Evolutionary conservation across 2,888 invertebrate genomes (phyloP).

Genomic region (Scaptomyza reducta): DNA sequence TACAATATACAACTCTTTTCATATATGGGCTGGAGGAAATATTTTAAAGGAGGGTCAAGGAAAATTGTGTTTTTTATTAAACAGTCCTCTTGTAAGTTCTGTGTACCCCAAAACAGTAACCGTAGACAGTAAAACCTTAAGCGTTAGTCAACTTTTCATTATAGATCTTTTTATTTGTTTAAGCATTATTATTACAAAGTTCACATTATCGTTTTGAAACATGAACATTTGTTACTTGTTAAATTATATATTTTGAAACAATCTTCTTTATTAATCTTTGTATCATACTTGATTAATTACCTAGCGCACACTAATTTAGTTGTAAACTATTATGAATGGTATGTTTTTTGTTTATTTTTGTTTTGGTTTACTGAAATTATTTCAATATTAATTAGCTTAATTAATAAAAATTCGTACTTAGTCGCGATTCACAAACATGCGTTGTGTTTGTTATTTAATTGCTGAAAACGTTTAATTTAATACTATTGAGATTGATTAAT

Average conservation of each 20-base stretch:
- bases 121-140: not conserved
- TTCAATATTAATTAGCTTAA: slow-evolving; percentile 69
- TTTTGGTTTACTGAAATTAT: slow-evolving; percentile 57
- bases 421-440: slow-evolving; percentile 64
- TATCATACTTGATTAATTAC: slow-evolving; percentile 56
- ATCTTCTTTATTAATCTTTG: slow-evolving; percentile 32
- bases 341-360: slow-evolving; percentile 25
- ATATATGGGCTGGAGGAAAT: slow-evolving; percentile 13
- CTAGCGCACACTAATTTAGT: slow-evolving; percentile 63
- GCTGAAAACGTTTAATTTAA: slow-evolving; percentile 59
- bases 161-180: slow-evolving; percentile 56
- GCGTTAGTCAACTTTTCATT: slow-evolving; percentile 31
- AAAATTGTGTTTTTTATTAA: no score
- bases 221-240: slow-evolving; percentile 48
- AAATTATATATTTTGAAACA: slow-evolving; percentile 59
- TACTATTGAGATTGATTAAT: slow-evolving; percentile 63
- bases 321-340: slow-evolving; percentile 64
- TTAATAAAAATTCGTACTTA: slow-evolving; percentile 79
- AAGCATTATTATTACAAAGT: slow-evolving; percentile 67
- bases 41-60: not conserved
- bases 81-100: not conserved
- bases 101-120: not conserved
- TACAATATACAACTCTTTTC: slow-evolving; percentile 26
- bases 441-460: slow-evolving; percentile 59
- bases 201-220: slow-evolving; percentile 58